Conservation (phyloP, 2,797 vertebrate species). For the Lemur catta region DNA sequence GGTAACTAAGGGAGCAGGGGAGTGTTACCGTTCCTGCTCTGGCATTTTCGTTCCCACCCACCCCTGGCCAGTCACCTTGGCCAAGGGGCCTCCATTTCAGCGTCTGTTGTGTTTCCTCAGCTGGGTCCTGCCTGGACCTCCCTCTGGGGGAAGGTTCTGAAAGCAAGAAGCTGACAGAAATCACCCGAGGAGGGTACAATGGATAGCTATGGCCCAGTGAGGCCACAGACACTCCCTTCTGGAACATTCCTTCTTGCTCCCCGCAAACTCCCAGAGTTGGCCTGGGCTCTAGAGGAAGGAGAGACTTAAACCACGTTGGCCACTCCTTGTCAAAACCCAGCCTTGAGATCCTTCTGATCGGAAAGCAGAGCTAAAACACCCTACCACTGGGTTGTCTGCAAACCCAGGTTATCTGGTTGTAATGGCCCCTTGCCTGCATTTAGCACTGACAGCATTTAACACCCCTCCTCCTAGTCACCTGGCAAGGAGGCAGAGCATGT, state of each 20-base stretch:
- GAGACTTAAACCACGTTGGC: not conserved
- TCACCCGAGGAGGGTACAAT: not conserved
- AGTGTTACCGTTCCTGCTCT: not conserved
- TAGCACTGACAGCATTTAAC: fast-evolving
- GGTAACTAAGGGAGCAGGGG: not conserved
- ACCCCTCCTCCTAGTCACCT: not conserved
- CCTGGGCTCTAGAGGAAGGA: not conserved
- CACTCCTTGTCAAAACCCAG: not conserved
- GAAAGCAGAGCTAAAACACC: not conserved
- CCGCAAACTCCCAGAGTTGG: not conserved
- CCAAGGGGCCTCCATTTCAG: not conserved
- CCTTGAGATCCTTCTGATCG: not conserved
- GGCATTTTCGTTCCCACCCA: not conserved
- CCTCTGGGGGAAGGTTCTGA: not conserved
- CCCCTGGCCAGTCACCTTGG: not conserved
- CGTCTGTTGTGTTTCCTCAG: not conserved
- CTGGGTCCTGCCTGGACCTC: not conserved
- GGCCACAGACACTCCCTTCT: not conserved
- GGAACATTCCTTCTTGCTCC: not conserved
- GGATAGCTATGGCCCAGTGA: not conserved
- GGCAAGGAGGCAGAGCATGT: too few species aligned
- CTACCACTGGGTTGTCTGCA: not conserved
- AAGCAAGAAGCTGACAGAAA: not conserved
- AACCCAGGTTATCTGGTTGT: not conserved
- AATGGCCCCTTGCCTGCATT: not conserved